Evolutionary conservation across 2,797 vertebrate genomes (phyloP), one percentile per base, ranked within the genome.

Genomic region (Botia almorhae): DNA sequence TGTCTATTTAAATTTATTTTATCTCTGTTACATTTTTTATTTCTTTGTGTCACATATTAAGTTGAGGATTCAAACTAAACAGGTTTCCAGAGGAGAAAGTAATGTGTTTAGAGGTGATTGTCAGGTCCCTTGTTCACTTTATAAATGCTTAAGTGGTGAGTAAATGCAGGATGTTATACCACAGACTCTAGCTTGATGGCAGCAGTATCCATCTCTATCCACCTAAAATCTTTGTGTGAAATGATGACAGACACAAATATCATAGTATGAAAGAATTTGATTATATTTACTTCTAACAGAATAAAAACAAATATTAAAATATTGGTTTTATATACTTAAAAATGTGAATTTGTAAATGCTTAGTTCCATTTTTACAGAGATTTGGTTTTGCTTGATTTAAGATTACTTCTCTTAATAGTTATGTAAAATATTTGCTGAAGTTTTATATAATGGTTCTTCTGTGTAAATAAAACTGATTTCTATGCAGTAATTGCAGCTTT

Each of bases 181-280:
- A 77, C 61, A 14, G 12, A 50, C 68, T 63, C 74, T 77, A 87
- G 85, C 85, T 81, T 82, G 81, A 83, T 84, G 83, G 82, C 84
- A 87, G 85, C 82, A 85, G 81, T 63, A 55, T 88, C 90, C 82
- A 55, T 69, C 84, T 87, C 84, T 85, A 87, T 82, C 23, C 23
- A 12, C 21, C 39, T 69, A 55, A 19, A 60, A 1, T 43, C 58
- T 43, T 26, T 64, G n/a, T 36, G 43, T 50, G 39, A 21, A 12
- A 78, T 16, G 53, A 69, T 4, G 13, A 68, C 16, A 60, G 16
- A 50, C 7, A 16, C 7, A 69, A 50, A 60, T 60, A 33, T 33
- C 75, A 69, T 39, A 60, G 39, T 64, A 60, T 69, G 53, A 43
- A 16, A n/a, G 39, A 69, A 69, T 60, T 33, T 50, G 13, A 69